Evolutionary conservation across 2,888 invertebrate species (phyloP), one percentile per base, ranked within the genome.

Genomic region (Cantharis rufa): DNA sequence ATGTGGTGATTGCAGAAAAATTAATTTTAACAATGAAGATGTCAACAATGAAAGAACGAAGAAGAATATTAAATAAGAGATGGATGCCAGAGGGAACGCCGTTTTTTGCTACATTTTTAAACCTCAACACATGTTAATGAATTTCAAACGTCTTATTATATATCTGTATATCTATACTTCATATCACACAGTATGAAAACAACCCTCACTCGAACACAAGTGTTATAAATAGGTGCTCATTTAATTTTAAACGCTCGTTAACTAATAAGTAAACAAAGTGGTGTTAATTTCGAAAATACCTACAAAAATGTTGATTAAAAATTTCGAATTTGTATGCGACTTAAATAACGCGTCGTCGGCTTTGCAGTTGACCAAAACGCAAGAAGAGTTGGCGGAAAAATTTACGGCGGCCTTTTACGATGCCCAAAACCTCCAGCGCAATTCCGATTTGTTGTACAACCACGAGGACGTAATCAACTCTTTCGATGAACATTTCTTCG

Each of bases 331-430:
- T 27, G 15, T 66, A n/a, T 69, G 27, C 13, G 69, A 64, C 61
- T 71, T 66, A 63, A 21, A 70, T n/a, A 70, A 63, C 68, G 62
- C 16, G 10, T 15, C 48, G 3, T 11, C 21, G 10, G n/a, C 32
- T 15, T 61, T 77, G 3, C 76, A 78, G 16, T 32, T 82, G 18
- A 81, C 81, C 4, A 80, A 82, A 66, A 84, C 85, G 32, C 88
- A 87, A 82, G 80, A 82, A n/a, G 88, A 88, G 78, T 81, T 88
- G 15, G 86, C 87, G 82, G 87, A 88, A 78, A 88, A 88, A 81
- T 88, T 88, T 82, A 88, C 88, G 77, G 81, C 87, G 15, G 88
- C 88, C 2, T 88, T 88, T 76, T 87, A 88, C 83, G 87, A 88
- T 77, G 87, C 87, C 11, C 88, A 88, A 79, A 83, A 83, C 27